A percentile compares a stretch with the other conserved stretches of the same genome.
phyloP scores from a whole-genome alignment of 2,113 vertebrate species.

The Ceratotherium simum region DNA sequence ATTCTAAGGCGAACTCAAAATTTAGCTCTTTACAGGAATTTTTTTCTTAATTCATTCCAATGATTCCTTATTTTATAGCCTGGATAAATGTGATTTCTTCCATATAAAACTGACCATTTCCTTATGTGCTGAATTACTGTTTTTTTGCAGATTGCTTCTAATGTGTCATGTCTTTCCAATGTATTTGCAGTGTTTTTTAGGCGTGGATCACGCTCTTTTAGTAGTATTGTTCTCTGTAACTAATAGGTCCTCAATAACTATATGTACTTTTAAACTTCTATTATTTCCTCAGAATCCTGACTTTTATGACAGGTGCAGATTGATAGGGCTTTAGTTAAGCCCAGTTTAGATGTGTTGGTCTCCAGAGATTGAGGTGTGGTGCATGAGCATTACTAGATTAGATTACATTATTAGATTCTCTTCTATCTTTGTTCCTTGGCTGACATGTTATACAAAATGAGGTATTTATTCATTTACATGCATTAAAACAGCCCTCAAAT shows the following conservation, averaged over 20 bases:
- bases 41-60: neutral
- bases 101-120: neutral
- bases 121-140: neutral
- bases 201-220: neutral
- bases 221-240: neutral
- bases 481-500: neutral
- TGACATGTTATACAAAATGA: neutral
- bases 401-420: constrained; percentile 18
- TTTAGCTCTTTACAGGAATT: neutral
- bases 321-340: constrained; percentile 8
- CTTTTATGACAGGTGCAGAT: neutral
- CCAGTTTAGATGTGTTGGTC: neutral
- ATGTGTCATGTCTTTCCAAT: neutral
- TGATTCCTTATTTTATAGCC: neutral
- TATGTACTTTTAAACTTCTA: neutral
- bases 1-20: constrained; percentile 18
- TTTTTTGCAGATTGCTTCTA: neutral
- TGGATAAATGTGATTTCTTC: constrained; percentile 30
- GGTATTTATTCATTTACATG: neutral
- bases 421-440: constrained; percentile 10
- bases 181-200: neutral
- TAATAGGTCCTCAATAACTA: neutral
- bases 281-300: constrained; percentile 17
- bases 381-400: neutral
- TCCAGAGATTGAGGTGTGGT: neutral